Conservation (phyloP, 2,113 vertebrate species). For the Anhinga anhinga region DNA sequence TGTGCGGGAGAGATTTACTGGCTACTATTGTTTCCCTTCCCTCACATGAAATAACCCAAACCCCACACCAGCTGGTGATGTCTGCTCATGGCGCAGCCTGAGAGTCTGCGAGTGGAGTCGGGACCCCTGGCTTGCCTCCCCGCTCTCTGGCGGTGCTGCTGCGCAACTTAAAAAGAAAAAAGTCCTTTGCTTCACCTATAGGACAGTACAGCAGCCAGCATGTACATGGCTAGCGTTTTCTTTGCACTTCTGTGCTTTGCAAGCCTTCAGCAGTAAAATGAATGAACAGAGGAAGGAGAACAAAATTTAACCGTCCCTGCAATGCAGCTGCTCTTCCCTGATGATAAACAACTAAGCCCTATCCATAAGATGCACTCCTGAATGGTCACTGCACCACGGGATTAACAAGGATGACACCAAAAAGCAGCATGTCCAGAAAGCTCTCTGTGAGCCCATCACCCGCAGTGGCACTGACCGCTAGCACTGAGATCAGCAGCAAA, state of each 20-base stretch:
- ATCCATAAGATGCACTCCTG: neutral
- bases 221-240: neutral
- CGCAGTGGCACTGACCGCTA: rapidly evolving
- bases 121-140: neutral
- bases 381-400: too few species aligned
- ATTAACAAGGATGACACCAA: neutral
- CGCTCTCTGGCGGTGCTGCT: neutral
- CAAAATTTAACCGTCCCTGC: neutral
- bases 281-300: neutral
- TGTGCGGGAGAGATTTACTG: neutral
- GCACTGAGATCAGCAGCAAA: neutral
- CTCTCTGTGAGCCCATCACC: neutral
- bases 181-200: neutral
- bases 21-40: neutral
- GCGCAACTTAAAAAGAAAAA: neutral
- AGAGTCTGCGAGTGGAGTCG: neutral
- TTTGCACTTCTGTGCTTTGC: neutral
- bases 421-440: neutral
- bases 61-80: neutral
- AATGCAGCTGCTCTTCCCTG: neutral
- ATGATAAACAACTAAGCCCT: neutral
- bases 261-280: neutral
- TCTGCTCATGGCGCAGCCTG: rapidly evolving
- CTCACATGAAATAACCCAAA: neutral
- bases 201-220: neutral